Percentiles rank a stretch among this genome's conserved stretches.
Evolutionary conservation across 2,888 invertebrate species (phyloP).

Genomic region (Allacma fusca): DNA sequence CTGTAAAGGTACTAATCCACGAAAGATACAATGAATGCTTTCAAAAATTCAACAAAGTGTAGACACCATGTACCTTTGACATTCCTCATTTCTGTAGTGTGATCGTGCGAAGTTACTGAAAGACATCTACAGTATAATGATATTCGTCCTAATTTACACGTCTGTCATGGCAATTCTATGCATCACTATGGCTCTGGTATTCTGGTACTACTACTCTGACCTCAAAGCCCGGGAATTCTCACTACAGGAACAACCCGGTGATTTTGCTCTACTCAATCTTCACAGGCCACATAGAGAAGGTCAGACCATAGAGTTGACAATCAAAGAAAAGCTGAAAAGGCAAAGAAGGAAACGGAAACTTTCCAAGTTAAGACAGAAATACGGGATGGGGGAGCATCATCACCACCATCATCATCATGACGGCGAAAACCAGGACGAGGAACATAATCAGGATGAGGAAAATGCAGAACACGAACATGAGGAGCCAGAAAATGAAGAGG

Average conservation of each 20-base stretch:
- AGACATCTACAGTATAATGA: not conserved
- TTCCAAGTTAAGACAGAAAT: not conserved
- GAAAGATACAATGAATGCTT: too few species aligned
- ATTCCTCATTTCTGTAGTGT: not conserved
- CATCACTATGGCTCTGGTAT: constrained; percentile 25
- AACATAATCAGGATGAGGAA: too few species aligned
- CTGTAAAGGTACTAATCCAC: too few species aligned
- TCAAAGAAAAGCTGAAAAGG: not conserved
- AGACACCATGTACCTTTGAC: too few species aligned
- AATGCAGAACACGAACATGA: too few species aligned
- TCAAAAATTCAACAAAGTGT: too few species aligned
- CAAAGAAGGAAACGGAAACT: not conserved
- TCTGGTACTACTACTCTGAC: constrained; percentile 39
- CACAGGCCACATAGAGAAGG: not conserved
- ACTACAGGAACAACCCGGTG: constrained; percentile 23
- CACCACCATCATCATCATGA: too few species aligned
- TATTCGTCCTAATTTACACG: not conserved
- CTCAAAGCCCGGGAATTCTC: constrained; percentile 26
- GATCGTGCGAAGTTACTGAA: not conserved
- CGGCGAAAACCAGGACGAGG: too few species aligned
- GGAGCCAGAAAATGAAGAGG: too few species aligned
- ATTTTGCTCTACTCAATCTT: constrained; percentile 20
- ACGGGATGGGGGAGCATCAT: constrained; percentile 8
- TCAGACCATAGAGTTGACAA: not conserved
- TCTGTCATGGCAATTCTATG: not conserved